Percentiles rank a stretch among this genome's conserved stretches.
These are phyloP conservation scores for Copidosoma floridanum DNA, from an alignment of 1,140 invertebrate species.

Conservation along the genomic window DNA sequence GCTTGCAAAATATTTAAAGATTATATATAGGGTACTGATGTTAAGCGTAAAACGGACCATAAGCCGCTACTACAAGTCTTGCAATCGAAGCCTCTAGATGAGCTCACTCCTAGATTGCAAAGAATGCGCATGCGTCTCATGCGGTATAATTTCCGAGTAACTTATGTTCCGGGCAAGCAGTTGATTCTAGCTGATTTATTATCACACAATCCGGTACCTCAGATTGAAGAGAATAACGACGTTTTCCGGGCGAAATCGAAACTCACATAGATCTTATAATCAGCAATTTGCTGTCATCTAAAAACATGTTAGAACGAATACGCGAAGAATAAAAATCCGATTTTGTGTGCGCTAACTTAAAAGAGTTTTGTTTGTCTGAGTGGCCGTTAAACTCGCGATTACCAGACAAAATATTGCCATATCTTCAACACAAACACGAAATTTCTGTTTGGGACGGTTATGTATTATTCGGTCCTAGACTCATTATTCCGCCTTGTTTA, in stretches of 20 bases:
- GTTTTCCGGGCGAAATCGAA: constrained; percentile 13
- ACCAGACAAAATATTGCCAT: not conserved
- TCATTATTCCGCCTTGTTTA: constrained; percentile 9
- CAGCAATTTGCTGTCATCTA: not conserved
- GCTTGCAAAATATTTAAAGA: constrained; percentile 43
- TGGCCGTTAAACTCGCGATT: not conserved
- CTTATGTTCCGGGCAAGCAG: constrained; percentile 39
- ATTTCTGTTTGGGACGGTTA: not conserved
- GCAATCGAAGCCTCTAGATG: constrained; percentile 37
- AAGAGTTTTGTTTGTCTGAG: not conserved
- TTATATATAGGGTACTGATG: constrained; percentile 33
- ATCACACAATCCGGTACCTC: constrained; percentile 27
- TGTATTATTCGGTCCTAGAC: not conserved
- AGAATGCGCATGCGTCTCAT: constrained; percentile 43
- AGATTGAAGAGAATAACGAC: constrained; percentile 10
- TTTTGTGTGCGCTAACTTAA: not conserved
- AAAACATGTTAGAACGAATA: not conserved
- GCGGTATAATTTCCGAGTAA: constrained; percentile 39
- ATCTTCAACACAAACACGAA: not conserved
- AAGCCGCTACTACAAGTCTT: constrained; percentile 33
- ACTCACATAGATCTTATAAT: not conserved
- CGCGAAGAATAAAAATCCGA: not conserved
- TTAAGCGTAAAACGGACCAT: constrained; percentile 43
- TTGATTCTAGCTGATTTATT: constrained; percentile 42
- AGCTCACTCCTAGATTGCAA: constrained; percentile 46